Percentiles rank a stretch among this genome's conserved stretches.
These are phyloP conservation scores for Mesitornis unicolor DNA, from an alignment of 2,113 vertebrate genomes.

Conservation along the genomic window DNA sequence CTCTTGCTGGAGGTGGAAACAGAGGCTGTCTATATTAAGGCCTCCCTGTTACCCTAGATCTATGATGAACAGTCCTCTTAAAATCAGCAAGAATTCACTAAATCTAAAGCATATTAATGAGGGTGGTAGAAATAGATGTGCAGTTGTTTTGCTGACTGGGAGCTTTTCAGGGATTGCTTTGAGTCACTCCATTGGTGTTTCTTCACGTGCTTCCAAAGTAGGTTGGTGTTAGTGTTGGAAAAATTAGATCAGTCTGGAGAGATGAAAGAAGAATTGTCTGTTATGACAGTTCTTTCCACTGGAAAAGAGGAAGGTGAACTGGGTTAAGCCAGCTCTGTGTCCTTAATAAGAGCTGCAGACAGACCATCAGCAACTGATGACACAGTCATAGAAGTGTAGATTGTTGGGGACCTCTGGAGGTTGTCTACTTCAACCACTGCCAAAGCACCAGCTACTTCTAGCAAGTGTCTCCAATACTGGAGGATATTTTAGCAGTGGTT, in stretches of 20 bases:
- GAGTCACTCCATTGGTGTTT: background rate
- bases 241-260: background rate
- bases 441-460: background rate
- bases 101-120: background rate
- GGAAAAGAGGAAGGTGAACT: background rate
- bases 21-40: background rate
- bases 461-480: background rate
- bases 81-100: background rate
- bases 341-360: background rate
- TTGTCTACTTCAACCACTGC: background rate
- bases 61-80: background rate
- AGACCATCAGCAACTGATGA: background rate
- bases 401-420: background rate
- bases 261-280: background rate
- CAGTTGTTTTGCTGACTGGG: slow-evolving; percentile 9
- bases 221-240: background rate
- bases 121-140: background rate
- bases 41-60: background rate
- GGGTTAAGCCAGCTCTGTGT: background rate
- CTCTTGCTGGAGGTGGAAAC: background rate
- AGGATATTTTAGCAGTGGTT: background rate
- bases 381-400: background rate
- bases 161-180: background rate
- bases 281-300: background rate
- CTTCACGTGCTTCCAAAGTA: background rate